These are phyloP conservation scores for Apistogramma diplotaenia DNA, from an alignment of 2,113 vertebrate genomes.

Conservation along the genomic window DNA sequence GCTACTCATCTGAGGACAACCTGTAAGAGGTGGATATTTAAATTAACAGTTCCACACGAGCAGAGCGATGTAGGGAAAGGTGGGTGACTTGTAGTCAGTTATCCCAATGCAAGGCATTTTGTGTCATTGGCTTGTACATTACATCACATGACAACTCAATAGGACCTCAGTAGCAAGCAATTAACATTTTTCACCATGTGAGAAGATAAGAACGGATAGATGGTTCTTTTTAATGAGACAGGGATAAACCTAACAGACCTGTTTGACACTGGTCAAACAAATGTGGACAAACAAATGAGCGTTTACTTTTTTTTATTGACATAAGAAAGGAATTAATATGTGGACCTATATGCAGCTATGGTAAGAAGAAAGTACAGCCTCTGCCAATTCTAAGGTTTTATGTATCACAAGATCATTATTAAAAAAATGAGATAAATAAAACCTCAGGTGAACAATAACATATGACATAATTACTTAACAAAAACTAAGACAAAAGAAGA, in stretches of 20 bases:
- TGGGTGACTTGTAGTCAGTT: background rate
- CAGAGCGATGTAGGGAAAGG: slow-evolving; percentile 11
- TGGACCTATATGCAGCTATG: too few species aligned
- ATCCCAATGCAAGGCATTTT: background rate
- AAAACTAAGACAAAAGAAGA: too few species aligned
- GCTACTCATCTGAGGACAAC: background rate
- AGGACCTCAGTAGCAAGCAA: background rate
- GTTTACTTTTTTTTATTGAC: background rate
- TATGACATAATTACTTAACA: too few species aligned
- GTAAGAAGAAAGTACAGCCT: too few species aligned
- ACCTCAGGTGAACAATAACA: too few species aligned
- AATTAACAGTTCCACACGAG: background rate
- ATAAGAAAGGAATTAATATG: too few species aligned
- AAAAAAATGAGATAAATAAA: too few species aligned
- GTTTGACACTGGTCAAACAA: background rate
- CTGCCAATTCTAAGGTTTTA: too few species aligned
- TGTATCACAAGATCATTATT: too few species aligned
- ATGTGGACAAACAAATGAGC: background rate
- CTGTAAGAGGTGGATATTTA: background rate
- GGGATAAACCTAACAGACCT: background rate
- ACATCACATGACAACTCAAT: background rate
- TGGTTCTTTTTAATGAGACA: background rate
- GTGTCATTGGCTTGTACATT: background rate
- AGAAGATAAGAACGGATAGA: background rate
- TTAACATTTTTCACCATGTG: background rate